Base-by-base conservation (phyloP, 2,113 vertebrate species). In the Monarcha castaneiventris region DNA sequence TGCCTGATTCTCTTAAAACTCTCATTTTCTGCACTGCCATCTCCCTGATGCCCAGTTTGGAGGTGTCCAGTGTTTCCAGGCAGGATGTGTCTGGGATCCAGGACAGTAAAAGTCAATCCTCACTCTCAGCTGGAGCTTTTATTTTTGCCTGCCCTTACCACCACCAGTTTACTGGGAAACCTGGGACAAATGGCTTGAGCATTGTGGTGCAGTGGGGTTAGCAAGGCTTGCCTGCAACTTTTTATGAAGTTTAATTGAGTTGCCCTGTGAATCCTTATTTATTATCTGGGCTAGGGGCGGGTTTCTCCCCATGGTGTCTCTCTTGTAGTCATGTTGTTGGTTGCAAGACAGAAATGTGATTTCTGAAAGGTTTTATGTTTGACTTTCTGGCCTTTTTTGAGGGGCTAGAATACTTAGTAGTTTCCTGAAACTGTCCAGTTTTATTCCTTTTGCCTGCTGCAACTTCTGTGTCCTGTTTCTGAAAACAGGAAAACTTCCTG, bases 381-480 rank as follows among this genome's bases (percentile, higher is more conserved):
- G 75, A 52, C 35, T 95, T 93, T 30, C 1, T 12, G 48, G 43
- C 61, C 19, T 27, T 27, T 58, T 63, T 37, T 71, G 5, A 33
- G 30, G 35, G 15, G 5, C 16, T 54, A 2, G 41, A 49, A 54
- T 46, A 7, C 19, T 66, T 16, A 22, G 46, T 37, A 17, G 9
- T 86, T 94, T 89, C 61, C 32, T 84, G n/a, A 54, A 94, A 58
- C 64, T 71, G 11, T 66, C 59, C 63, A 20, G 56, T 72, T 93
- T 67, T 79, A 81, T 82, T 93, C 64, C 46, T 85, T 93, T 83
- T 59, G 79, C 78, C 61, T 87, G 66, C 59, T 74, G 10, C n/a
- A 58, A 8, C 66, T 91, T 61, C 33, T 35, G 48, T 61, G 76
- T 76, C 30, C 51, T 77, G n/a, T 48, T 48, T 68, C 41, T 75